phyloP scores from a whole-genome alignment of 23 tunicate species.

The Halocynthia aurantium region DNA sequence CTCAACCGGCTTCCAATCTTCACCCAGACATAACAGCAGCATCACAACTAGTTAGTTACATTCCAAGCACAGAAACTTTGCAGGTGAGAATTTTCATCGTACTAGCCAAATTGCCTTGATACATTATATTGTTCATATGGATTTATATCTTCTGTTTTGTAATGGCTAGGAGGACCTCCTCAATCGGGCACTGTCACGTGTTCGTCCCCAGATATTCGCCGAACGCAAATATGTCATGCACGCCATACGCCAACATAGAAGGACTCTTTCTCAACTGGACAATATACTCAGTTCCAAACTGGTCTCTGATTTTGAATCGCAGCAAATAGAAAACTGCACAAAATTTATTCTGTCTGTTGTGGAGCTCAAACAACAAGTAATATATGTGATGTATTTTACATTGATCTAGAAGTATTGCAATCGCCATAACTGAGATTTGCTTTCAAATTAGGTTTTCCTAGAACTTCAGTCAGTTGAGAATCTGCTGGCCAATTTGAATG shows the following conservation, averaged over 20 bases:
- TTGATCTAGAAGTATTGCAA: too few relatives aligned
- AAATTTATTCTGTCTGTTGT: constrained; percentile 68
- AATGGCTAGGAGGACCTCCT: constrained; percentile 67
- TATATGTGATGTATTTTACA: not conserved
- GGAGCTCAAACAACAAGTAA: constrained; percentile 53
- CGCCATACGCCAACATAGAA: constrained; percentile 66
- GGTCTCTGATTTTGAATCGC: constrained; percentile 49
- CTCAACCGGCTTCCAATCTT: constrained; percentile 39
- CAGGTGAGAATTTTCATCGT: constrained; percentile 32
- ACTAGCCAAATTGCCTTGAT: too few relatives aligned
- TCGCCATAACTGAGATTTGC: too few relatives aligned
- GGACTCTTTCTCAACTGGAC: constrained; percentile 73
- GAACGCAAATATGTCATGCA: constrained; percentile 70
- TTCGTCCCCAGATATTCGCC: constrained; percentile 61
- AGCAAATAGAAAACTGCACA: constrained; percentile 70
- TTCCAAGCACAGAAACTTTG: constrained; percentile 68
- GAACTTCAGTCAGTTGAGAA: constrained; percentile 42
- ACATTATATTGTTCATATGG: too few relatives aligned
- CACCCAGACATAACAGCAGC: constrained; percentile 80
- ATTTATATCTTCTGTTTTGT: too few relatives aligned
- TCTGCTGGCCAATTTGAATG: constrained; percentile 38
- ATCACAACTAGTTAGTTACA: constrained; percentile 73
- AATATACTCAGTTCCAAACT: constrained; percentile 44
- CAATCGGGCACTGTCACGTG: constrained; percentile 24
- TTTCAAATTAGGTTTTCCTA: constrained; percentile 32